phyloP scores from a whole-genome alignment of 2,113 vertebrate species.

The Amphiprion ocellaris region DNA sequence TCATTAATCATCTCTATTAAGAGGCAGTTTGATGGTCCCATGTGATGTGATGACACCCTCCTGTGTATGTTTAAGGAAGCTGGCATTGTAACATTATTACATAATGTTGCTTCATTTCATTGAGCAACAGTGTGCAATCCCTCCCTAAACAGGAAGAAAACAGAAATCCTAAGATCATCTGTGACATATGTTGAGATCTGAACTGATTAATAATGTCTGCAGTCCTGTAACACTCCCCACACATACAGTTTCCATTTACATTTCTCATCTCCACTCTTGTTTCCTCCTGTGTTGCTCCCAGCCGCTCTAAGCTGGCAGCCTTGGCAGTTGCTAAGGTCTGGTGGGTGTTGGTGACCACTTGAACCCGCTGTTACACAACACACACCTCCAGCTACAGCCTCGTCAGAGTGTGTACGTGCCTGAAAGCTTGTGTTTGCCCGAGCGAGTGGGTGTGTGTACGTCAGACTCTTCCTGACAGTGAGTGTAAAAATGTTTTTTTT shows the following conservation, averaged over 20 bases:
- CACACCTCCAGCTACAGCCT: conserved; percentile 69
- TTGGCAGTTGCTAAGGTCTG: conserved; percentile 68
- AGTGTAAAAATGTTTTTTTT: conserved; percentile 15
- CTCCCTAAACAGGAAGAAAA: neutral
- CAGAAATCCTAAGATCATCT: neutral
- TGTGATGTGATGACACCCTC: neutral
- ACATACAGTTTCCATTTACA: conserved; percentile 5
- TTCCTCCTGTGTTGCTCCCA: conserved; percentile 3
- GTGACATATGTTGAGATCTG: conserved; percentile 14
- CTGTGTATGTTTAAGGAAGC: conserved; percentile 5
- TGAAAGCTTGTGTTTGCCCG: conserved; percentile 43
- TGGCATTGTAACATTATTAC: conserved; percentile 8
- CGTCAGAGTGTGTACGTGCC: conserved; percentile 50
- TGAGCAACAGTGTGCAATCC: neutral
- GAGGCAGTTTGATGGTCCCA: neutral
- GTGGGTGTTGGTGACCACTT: conserved; percentile 74
- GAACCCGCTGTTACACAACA: conserved; percentile 80
- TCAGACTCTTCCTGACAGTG: conserved; percentile 45
- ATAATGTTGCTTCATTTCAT: conserved; percentile 11
- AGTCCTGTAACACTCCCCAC: neutral
- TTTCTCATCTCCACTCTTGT: neutral
- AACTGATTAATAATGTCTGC: conserved; percentile 9
- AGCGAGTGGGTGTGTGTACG: conserved; percentile 46
- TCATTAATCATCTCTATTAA: neutral
- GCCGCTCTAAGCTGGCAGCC: conserved; percentile 42